These are phyloP conservation scores for Catocala sponsa DNA, from an alignment of 2,888 invertebrate species.

Conservation along the genomic window DNA sequence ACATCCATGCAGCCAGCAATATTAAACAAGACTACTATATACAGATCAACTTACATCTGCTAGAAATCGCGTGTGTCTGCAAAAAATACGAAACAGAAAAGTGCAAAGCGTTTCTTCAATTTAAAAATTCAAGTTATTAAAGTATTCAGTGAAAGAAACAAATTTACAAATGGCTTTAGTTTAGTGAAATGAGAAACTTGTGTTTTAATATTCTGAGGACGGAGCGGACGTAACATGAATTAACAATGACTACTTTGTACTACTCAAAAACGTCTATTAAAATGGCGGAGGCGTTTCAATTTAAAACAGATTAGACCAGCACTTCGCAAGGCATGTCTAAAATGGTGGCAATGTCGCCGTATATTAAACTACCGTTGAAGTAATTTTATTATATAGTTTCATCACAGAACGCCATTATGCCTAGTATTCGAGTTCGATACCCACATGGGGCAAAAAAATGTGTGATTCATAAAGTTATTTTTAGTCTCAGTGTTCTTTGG, in stretches of 20 bases:
- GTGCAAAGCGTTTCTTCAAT: background rate
- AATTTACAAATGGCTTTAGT: constrained; percentile 30
- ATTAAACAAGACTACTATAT: too few species aligned
- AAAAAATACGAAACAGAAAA: too few species aligned
- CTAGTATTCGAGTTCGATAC: too few species aligned
- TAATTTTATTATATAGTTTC: too few species aligned
- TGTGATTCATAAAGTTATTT: too few species aligned
- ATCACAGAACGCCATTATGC: too few species aligned
- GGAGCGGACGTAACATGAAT: constrained; percentile 1
- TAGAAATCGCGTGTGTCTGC: too few species aligned
- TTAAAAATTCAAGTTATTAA: constrained; percentile 1
- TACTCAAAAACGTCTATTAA: constrained; percentile 6
- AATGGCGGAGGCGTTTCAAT: constrained; percentile 3
- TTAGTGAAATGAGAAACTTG: constrained; percentile 37
- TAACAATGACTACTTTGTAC: constrained; percentile 15
- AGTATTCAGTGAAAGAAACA: constrained; percentile 24
- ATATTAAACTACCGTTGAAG: background rate
- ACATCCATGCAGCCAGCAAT: too few species aligned
- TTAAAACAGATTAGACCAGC: background rate
- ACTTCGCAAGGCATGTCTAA: background rate
- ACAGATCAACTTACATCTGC: too few species aligned
- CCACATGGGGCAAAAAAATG: too few species aligned
- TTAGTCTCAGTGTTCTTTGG: too few species aligned
- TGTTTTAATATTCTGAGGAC: constrained; percentile 35
- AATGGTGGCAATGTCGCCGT: background rate